These are phyloP conservation scores for Tipula lateralis DNA, from an alignment of 2,888 invertebrate genomes.

Conservation along the genomic window DNA sequence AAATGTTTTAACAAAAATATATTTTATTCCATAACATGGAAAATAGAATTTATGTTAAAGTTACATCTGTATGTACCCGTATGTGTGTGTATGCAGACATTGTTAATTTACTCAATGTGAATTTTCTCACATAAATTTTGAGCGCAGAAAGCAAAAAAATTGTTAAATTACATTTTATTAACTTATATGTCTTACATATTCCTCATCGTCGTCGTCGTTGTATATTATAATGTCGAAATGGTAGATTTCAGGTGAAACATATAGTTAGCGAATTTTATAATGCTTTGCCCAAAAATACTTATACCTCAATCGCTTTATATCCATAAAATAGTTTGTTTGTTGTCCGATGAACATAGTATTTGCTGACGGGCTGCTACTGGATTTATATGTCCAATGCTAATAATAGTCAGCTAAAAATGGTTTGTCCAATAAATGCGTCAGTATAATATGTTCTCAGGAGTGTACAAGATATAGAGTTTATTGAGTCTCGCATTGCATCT, in stretches of 20 bases:
- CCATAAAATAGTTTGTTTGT: no score
- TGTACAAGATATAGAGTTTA: no score
- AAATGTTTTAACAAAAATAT: background rate
- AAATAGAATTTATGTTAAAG: background rate
- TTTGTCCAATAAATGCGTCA: no score
- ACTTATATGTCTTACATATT: background rate
- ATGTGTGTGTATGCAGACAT: background rate
- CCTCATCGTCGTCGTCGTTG: background rate
- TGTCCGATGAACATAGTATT: no score
- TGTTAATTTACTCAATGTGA: background rate
- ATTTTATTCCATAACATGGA: background rate
- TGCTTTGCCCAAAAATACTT: background rate
- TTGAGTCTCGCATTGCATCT: no score
- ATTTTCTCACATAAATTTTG: background rate
- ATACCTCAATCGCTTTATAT: no score
- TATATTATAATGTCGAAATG: background rate
- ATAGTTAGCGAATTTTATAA: background rate
- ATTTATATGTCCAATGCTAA: no score
- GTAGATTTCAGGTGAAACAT: background rate
- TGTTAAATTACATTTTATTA: background rate
- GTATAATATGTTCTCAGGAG: no score
- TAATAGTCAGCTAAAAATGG: no score
- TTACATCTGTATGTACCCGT: no score
- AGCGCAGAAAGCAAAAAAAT: background rate
- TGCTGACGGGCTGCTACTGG: no score